Conservation (phyloP, 2,888 invertebrate species). For the Psococerastis gibbosa region DNA sequence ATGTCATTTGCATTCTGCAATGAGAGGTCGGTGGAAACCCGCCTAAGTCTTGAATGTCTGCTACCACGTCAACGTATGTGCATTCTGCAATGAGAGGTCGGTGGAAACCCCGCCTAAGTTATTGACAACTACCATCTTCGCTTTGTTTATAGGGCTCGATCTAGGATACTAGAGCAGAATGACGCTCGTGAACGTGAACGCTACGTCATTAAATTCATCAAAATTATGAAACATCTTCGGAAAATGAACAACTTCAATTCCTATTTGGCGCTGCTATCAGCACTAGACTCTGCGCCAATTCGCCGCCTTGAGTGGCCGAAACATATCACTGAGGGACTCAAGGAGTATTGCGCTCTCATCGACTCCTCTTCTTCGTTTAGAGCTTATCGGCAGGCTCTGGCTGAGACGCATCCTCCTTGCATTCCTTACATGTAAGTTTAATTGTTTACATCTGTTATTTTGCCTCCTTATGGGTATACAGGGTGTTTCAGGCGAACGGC, state of each 20-base stretch:
- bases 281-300: slow-evolving; percentile 90
- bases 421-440: slow-evolving; percentile 91
- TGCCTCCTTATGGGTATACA: slow-evolving; percentile 4
- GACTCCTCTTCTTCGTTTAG: slow-evolving; percentile 96
- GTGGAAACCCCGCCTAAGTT: no score
- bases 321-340: slow-evolving; percentile 74
- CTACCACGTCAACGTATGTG: no score
- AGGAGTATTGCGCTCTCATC: slow-evolving; percentile 88
- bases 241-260: slow-evolving; percentile 99
- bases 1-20: no score
- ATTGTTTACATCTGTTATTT: no score
- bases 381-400: slow-evolving; percentile 85
- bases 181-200: slow-evolving; percentile 92
- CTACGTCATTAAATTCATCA: slow-evolving; percentile 87
- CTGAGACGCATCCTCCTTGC: slow-evolving; percentile 91
- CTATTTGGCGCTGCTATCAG: slow-evolving; percentile 87
- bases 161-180: slow-evolving; percentile 73
- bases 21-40: no score
- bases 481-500: no score
- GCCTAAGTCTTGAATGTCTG: no score
- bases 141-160: slow-evolving; percentile 75
- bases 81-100: no score
- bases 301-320: slow-evolving; percentile 84
- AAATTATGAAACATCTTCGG: slow-evolving; percentile 93
- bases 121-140: no score